phyloP scores from a whole-genome alignment of 1,140 invertebrate genomes.

The Nautilus pompilius region DNA sequence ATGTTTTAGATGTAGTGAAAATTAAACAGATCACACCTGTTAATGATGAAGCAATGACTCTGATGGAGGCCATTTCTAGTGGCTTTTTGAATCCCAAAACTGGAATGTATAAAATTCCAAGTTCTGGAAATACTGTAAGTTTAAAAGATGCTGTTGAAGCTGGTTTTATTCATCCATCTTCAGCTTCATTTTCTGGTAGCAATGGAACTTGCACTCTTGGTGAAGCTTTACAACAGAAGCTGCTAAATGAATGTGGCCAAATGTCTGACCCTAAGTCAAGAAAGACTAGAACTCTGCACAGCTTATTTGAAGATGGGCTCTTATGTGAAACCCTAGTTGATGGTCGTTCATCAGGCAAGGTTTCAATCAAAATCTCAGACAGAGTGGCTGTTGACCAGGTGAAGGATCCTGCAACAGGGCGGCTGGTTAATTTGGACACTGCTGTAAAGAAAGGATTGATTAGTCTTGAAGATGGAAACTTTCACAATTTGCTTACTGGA shows the following conservation, averaged over 20 bases:
- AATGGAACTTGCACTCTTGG: slow-evolving; percentile 46
- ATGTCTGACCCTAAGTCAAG: slow-evolving; percentile 69
- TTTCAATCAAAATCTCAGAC: background rate
- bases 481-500: slow-evolving; percentile 46
- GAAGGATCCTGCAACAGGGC: slow-evolving; percentile 59
- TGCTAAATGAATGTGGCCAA: background rate
- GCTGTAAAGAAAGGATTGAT: slow-evolving; percentile 71
- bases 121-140: slow-evolving; percentile 72
- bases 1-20: slow-evolving; percentile 35
- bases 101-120: slow-evolving; percentile 78
- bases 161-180: slow-evolving; percentile 59
- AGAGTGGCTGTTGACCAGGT: slow-evolving; percentile 24
- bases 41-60: slow-evolving; percentile 23
- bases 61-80: slow-evolving; percentile 35
- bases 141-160: slow-evolving; percentile 81
- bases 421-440: slow-evolving; percentile 73
- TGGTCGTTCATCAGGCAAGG: background rate
- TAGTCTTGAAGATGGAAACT: slow-evolving; percentile 33
- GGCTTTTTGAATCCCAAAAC: slow-evolving; percentile 76
- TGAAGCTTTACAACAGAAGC: slow-evolving; percentile 65
- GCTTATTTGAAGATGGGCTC: slow-evolving; percentile 70
- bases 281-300: slow-evolving; percentile 62
- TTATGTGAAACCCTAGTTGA: slow-evolving; percentile 61
- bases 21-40: slow-evolving; percentile 26
- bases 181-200: slow-evolving; percentile 61